Evolutionary conservation across 2,888 invertebrate genomes (phyloP), one percentile per base, ranked within the genome.

Genomic region (Drosophila anomelani): DNA sequence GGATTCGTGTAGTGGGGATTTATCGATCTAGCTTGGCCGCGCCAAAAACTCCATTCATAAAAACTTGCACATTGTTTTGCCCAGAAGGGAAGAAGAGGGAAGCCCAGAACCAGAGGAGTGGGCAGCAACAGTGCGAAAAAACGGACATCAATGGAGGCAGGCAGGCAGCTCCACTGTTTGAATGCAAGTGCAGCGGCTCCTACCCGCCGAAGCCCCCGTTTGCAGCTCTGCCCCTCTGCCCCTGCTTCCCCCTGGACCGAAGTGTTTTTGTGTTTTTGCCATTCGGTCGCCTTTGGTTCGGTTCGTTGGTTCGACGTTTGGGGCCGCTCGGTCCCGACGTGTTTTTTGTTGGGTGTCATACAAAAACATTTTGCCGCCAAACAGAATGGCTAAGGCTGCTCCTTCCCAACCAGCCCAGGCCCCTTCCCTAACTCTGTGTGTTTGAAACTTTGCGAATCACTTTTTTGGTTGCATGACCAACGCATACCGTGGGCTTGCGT

Each of bases 21-120:
- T 92, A 92, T 92, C 92, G 92, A 92, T 92, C 73, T 88, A 87
- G 89, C 88, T 89, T 89, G 86, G 81, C 80, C 85, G 80, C 91
- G 89, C 87, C 81, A 86, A 90, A 81, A 92, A 78, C 86, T 91
- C 91, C 92, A 92, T 92, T 92, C 92, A 92, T 92, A 92, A 92
- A 92, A 92, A 92, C 91, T 85, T 76, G 86, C 79, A 83, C 88
- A 90, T 89, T 91, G 89, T 91, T 91, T 81, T 84, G 82, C 78
- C 77, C 76, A 76, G 72, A 61, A 67, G 60, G 57, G 64, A 36
- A 54, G 39, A 39, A 39, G 26, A 51, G 58, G 58, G 56, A 60
- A 46, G 54, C 56, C 59, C 66, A 82, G 86, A 68, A 71, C 66
- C 49, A 59, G 68, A 62, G 81, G 68, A 66, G 81, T 73, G 75